These are phyloP conservation scores for Meriones unguiculatus DNA, from an alignment of 2,113 vertebrate genomes.

Conservation along the genomic window DNA sequence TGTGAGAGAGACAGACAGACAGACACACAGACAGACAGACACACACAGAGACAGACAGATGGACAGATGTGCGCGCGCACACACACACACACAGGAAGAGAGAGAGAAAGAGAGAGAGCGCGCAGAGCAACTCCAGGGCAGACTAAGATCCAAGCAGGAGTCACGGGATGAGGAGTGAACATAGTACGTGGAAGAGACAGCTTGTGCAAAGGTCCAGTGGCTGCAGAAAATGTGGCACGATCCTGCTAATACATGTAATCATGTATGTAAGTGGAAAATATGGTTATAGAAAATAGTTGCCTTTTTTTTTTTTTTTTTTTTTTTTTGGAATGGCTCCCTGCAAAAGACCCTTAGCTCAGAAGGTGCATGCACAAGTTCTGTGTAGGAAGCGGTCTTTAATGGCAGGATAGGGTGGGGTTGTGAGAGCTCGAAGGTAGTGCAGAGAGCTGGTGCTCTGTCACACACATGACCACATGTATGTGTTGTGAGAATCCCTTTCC, in stretches of 20 bases:
- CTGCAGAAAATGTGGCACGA: not conserved
- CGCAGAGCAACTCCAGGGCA: not conserved
- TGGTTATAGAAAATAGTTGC: not conserved
- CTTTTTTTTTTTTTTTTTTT: conserved; percentile 34
- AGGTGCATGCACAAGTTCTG: not conserved
- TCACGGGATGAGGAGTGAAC: not conserved
- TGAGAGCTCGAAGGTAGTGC: not conserved
- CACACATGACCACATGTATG: not conserved
- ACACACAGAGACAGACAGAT: not conserved
- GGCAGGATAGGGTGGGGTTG: not conserved
- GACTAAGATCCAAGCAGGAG: not conserved
- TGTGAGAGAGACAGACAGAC: not conserved
- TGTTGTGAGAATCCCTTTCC: not conserved
- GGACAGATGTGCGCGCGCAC: too few relatives aligned
- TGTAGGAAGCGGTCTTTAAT: not conserved
- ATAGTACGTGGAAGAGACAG: not conserved
- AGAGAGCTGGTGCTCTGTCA: not conserved
- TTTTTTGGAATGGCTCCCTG: not conserved
- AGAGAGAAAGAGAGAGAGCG: too few relatives aligned
- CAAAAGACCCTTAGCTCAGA: not conserved
- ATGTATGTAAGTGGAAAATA: not conserved
- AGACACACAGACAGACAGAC: not conserved
- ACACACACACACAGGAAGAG: too few relatives aligned
- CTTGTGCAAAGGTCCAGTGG: conserved; percentile 41
- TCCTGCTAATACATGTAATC: not conserved